These are phyloP conservation scores for Paralvinella palmiformis DNA, from an alignment of 1,140 invertebrate genomes.

Conservation along the genomic window DNA sequence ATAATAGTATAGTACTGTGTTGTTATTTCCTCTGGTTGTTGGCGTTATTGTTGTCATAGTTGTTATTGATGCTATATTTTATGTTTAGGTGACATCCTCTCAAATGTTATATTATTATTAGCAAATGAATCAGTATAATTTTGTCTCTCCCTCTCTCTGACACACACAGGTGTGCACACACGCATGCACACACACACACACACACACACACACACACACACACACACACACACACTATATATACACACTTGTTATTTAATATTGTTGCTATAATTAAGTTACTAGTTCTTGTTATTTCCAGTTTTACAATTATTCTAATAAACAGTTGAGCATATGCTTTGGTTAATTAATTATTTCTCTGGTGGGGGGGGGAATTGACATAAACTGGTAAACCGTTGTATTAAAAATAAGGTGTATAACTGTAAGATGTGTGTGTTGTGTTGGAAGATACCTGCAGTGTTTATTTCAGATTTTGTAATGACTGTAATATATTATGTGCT, in stretches of 20 bases:
- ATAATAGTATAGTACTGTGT: too few species aligned
- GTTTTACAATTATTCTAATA: neutral
- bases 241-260: neutral
- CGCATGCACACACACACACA: neutral
- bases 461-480: too few species aligned
- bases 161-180: neutral
- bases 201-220: neutral
- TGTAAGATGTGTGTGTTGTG: too few species aligned
- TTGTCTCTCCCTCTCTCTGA: too few species aligned
- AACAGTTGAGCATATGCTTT: neutral
- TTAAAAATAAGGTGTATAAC: neutral
- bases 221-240: constrained; percentile 5
- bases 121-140: too few species aligned
- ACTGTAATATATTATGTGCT: too few species aligned
- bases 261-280: neutral
- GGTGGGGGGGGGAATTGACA: neutral
- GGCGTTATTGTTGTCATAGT: too few species aligned
- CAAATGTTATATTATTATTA: too few species aligned
- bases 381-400: neutral
- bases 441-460: too few species aligned
- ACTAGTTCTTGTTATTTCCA: neutral
- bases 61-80: too few species aligned
- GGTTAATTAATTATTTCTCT: neutral
- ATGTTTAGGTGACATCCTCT: too few species aligned
- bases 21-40: too few species aligned